Percentiles rank a stretch among this genome's conserved stretches.
phyloP scores from a whole-genome alignment of 2,797 vertebrate genomes.

The Galagoides demidoff region DNA sequence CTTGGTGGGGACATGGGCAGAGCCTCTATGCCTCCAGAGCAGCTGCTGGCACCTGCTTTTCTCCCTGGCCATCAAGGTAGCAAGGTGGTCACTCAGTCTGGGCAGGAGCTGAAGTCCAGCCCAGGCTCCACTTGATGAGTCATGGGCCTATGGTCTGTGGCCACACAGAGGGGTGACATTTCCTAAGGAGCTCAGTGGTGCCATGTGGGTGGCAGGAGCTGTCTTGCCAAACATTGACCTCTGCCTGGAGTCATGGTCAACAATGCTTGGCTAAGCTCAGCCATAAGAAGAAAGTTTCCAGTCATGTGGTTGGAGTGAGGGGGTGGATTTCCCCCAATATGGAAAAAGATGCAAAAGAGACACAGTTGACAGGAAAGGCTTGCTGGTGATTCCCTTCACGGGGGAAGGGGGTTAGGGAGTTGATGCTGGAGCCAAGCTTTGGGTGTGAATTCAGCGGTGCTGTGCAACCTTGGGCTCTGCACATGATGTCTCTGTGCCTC shows the following conservation, averaged over 20 bases:
- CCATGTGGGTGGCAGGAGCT: rapidly evolving
- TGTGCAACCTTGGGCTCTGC: background rate
- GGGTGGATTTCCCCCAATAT: too few relatives aligned
- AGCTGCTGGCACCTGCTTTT: background rate
- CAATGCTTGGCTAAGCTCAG: too few relatives aligned
- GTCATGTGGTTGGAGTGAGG: background rate
- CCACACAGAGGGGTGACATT: background rate
- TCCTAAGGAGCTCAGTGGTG: background rate
- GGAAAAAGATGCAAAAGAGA: background rate
- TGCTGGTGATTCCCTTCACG: rapidly evolving
- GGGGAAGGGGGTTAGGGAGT: background rate
- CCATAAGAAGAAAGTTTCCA: background rate
- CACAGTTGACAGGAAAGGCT: background rate
- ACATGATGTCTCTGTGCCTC: background rate
- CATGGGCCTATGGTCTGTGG: rapidly evolving
- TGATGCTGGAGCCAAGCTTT: background rate
- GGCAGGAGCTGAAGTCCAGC: background rate
- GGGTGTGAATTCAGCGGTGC: background rate
- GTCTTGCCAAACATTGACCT: background rate
- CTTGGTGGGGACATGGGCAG: background rate
- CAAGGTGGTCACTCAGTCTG: too few relatives aligned
- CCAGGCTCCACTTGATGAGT: rapidly evolving
- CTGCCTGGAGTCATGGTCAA: background rate
- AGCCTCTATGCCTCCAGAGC: background rate
- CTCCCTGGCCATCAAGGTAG: rapidly evolving